Evolutionary conservation across 1,140 invertebrate genomes (phyloP), one percentile per base, ranked within the genome.

Genomic region (Bombus superbus): DNA sequence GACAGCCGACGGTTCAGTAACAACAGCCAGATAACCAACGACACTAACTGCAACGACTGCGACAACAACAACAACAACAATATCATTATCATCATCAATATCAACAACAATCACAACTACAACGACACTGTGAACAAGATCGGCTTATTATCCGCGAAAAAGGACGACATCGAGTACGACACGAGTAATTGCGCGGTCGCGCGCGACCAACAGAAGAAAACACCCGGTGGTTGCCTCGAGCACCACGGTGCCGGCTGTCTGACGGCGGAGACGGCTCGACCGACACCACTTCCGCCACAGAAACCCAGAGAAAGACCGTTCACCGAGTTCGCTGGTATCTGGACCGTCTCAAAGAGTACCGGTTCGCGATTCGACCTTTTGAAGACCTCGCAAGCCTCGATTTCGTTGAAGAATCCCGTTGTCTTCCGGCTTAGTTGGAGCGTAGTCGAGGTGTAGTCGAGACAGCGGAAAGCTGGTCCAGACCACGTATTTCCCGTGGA

Each of bases 1-100:
- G 88, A 90, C 82, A 88, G 81, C 76, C 89, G 82, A 88, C 83
- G 83, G 86, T 90, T 90, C 81, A 81, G 40, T 76, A 86, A 75
- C 82, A 62, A 83, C 75, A 40, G 73, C 15, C 81, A 78, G 81
- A 81, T 40, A 59, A 69, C 47, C 38, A 22, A 76, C 75, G 73
- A 62, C 82, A 83, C 42, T 25, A 85, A 74, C 86, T 59, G 42
- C 35, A 57, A n/a, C 64, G 15, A 35, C 71, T 64, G 78, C 68
- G 74, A 64, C 78, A 82, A 62, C 40, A 86, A 81, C 86, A 68
- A 38, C 8, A 38, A 38, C 35, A 38, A 64, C n/a, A 28, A 76
- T 59, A 75, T 53, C 77, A 84, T 32, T 32, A 53, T 53, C 47
- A 22, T 53, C 47, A 53, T 53, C 5, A 86, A 76, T 83, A 32